Conservation (phyloP, 2,888 invertebrate species). For the Ditylenchus weischeri region DNA sequence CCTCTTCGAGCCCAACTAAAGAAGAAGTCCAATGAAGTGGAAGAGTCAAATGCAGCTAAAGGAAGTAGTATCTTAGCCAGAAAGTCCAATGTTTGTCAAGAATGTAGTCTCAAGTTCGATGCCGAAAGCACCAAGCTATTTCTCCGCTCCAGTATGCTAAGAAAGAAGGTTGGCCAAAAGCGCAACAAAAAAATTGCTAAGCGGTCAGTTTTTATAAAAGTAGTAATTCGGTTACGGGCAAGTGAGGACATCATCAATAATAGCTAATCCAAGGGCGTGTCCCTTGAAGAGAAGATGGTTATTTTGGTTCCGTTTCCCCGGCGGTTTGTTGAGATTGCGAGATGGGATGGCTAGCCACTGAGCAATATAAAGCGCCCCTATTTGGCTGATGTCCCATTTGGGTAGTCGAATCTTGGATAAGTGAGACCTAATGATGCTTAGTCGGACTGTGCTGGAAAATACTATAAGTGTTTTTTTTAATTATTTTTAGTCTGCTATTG, state of each 20-base stretch:
- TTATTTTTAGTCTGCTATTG: slow-evolving; percentile 5
- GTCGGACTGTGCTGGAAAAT: not conserved
- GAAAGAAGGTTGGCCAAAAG: not conserved
- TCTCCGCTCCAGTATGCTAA: not conserved
- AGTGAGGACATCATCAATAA: no score
- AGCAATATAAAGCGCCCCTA: no score
- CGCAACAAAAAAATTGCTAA: not conserved
- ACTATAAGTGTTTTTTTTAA: not conserved
- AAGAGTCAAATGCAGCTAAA: not conserved
- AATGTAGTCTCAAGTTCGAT: slow-evolving; percentile 7
- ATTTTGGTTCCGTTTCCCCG: no score
- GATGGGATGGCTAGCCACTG: no score
- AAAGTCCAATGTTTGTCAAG: slow-evolving; percentile 1
- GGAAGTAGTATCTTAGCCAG: not conserved
- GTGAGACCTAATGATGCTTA: no score
- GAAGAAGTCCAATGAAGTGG: not conserved
- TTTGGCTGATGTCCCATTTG: no score
- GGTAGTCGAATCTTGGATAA: no score
- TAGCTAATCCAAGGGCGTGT: no score
- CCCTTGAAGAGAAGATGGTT: no score
- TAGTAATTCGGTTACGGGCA: no score
- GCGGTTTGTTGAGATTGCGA: no score
- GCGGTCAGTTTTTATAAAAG: not conserved
- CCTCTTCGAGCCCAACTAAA: slow-evolving; percentile 10
- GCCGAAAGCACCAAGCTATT: not conserved